Conservation (phyloP, 2,797 vertebrate species). For the Acropternis orthonyx region DNA sequence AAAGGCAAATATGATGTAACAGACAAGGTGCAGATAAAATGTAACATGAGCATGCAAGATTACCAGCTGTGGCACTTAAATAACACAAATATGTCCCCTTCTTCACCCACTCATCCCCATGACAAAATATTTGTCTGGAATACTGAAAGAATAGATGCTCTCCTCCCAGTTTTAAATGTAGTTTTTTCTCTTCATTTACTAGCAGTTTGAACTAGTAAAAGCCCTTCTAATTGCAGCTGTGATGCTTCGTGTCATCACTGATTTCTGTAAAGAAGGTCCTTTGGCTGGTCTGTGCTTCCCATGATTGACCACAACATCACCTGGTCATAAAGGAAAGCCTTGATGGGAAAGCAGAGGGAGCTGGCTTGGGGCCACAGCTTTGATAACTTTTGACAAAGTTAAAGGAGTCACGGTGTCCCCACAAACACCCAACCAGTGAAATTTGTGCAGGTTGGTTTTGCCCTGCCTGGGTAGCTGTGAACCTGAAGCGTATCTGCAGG, state of each 20-base stretch:
- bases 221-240: not conserved
- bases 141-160: not conserved
- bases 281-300: not conserved
- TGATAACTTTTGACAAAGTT: not conserved
- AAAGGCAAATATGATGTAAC: not conserved
- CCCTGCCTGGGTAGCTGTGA: accelerated
- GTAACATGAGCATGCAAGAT: not conserved
- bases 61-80: not conserved
- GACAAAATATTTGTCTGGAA: not conserved
- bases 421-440: accelerated
- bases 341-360: not conserved
- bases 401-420: not conserved
- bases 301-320: accelerated
- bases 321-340: not conserved
- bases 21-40: not conserved
- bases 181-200: not conserved
- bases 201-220: not conserved
- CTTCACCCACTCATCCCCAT: not conserved
- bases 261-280: not conserved
- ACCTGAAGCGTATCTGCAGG: accelerated
- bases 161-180: not conserved
- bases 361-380: not conserved
- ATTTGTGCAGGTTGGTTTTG: not conserved
- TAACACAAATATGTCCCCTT: not conserved
- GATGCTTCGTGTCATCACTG: not conserved